These are phyloP conservation scores for Noctua comes DNA, from an alignment of 2,888 invertebrate species.

Conservation along the genomic window DNA sequence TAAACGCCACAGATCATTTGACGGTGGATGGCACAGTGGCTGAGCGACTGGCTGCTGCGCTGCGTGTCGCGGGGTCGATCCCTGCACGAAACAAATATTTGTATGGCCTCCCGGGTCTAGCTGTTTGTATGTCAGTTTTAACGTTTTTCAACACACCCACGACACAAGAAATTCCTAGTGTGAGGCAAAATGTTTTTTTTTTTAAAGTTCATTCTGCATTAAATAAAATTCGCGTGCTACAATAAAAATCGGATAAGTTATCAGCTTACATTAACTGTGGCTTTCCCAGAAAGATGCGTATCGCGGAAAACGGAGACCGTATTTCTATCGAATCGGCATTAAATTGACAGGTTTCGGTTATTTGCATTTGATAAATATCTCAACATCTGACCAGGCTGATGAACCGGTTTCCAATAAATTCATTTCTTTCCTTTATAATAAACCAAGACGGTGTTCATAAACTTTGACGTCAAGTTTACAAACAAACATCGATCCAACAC, in stretches of 20 bases:
- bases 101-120: not conserved
- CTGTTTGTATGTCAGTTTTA: not conserved
- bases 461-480: conserved; percentile 34
- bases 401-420: conserved; percentile 16
- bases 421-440: not conserved
- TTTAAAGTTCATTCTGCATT: not conserved
- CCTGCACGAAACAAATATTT: not conserved
- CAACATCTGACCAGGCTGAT: not conserved
- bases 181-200: not conserved
- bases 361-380: conserved; percentile 44
- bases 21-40: not conserved
- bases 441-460: conserved; percentile 16
- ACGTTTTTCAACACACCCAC: not conserved
- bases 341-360: conserved; percentile 25
- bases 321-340: conserved; percentile 24
- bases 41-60: not conserved
- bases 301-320: conserved; percentile 25
- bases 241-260: not conserved
- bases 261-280: not conserved
- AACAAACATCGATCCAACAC: conserved; percentile 58
- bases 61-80: not conserved
- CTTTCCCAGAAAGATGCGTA: conserved; percentile 34
- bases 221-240: not conserved
- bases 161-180: not conserved
- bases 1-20: not conserved